Evolutionary conservation across 2,113 vertebrate genomes (phyloP).

Genomic region (Proterorhinus semilunaris): DNA sequence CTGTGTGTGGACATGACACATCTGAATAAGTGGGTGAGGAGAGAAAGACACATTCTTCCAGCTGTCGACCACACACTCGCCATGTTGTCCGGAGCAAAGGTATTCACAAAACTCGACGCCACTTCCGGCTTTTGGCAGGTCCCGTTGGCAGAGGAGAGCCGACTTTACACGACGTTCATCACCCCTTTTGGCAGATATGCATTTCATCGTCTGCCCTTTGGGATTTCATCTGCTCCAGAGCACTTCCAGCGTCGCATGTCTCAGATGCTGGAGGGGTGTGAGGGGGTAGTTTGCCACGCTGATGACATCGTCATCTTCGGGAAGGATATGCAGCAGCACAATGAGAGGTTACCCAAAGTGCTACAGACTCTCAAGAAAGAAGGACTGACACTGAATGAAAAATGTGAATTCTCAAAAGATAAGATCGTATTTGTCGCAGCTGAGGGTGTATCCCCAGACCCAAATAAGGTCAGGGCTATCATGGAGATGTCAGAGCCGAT

Average conservation of each 20-base stretch:
- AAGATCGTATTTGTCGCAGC: constrained; percentile 14
- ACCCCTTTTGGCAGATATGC: constrained; percentile 8
- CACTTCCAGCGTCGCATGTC: constrained; percentile 10
- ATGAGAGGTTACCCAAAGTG: neutral
- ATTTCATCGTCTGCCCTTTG: constrained; percentile 6
- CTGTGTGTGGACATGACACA: neutral
- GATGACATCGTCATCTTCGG: neutral
- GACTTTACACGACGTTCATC: neutral
- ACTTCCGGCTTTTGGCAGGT: no score
- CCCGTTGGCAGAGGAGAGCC: no score
- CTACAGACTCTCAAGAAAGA: neutral
- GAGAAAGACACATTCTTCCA: neutral
- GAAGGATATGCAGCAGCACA: constrained; percentile 3
- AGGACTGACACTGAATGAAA: constrained; percentile 13
- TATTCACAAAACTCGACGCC: constrained; percentile 3
- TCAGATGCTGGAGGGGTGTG: neutral
- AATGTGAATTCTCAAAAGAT: constrained; percentile 21
- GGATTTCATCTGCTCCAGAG: constrained; percentile 9
- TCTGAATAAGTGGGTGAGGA: constrained; percentile 12
- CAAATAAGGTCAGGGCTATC: constrained; percentile 13
- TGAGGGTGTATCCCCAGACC: constrained; percentile 15
- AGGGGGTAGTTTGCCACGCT: neutral
- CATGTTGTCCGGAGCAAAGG: neutral
- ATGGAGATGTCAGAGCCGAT: constrained; percentile 19
- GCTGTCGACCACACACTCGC: neutral